Base-by-base conservation (phyloP, 2,113 vertebrate species). In the Sorex fumeus region DNA sequence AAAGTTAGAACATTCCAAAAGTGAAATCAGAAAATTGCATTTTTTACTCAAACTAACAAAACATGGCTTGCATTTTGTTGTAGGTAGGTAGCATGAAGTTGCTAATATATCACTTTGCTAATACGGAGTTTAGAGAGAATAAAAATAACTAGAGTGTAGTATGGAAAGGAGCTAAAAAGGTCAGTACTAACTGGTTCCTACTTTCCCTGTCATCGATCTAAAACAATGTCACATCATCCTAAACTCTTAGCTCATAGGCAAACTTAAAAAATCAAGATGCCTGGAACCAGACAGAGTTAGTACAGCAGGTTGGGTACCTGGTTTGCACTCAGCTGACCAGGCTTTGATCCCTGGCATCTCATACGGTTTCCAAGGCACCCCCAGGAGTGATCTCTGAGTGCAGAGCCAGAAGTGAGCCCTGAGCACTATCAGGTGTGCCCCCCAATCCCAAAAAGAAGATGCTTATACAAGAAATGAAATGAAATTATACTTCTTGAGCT, bases 1-100 rank as follows among this genome's bases (percentile, higher is more conserved):
- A 95, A 93, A 60, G 47, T 89, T 90, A 91, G 78, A 96, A 95
- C 87, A 92, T 43, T 75, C 88, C 32, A 86, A 89, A 87, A 92
- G 90, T 64, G 2, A 95, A 97, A 69, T 69, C 67, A 36, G 85
- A 53, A 87, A 95, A 62, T 18, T 93, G 27, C 30, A 88, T 8
- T 75, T 87, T 62, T 87, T 43, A 87, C 0, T 66, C 64, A 28
- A 66, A 66, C 64, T 28, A 66, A 66, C 64, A 66, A 30, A 66
- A 66, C 10, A 66, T 25, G 28, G 28, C 28, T 30, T 66, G 64
- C 8, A 66, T 66, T 28, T 13, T 66, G 64, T 60, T 23, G 57
- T 60, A 60, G 57, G 6, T 60, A 60, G 57, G 6, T 60, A 90
- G 32, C 84, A 74, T 36, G 25, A 11, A 81, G 32, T 67, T 90